Evolutionary conservation across 2,797 vertebrate genomes (phyloP).

Genomic region (Telmatherina bonti): DNA sequence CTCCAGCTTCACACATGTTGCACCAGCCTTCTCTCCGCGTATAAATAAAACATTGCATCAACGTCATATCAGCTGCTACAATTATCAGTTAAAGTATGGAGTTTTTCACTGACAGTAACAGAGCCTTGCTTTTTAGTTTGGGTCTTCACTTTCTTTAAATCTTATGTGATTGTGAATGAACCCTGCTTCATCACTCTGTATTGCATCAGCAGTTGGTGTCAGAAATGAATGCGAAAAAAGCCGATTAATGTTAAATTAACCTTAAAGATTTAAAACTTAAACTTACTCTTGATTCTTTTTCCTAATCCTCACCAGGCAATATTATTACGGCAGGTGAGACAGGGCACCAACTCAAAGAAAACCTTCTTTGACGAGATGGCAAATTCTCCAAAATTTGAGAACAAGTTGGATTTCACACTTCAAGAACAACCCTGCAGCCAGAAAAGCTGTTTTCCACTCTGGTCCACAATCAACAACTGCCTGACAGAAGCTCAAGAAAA

Average conservation of each 20-base stretch:
- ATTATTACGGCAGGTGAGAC: background rate
- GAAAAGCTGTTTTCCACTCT: background rate
- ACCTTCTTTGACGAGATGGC: background rate
- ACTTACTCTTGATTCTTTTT: background rate
- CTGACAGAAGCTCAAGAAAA: no score
- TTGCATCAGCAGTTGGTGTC: background rate
- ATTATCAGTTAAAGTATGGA: constrained; percentile 4
- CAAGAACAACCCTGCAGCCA: background rate
- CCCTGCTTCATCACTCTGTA: background rate
- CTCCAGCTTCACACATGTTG: background rate
- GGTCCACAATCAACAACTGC: no score
- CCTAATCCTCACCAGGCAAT: no score
- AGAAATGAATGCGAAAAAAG: background rate
- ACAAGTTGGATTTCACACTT: background rate
- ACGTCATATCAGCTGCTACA: background rate
- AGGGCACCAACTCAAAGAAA: background rate
- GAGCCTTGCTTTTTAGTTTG: background rate
- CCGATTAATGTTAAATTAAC: background rate
- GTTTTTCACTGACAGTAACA: background rate
- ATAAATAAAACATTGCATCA: background rate
- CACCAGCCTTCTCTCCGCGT: background rate
- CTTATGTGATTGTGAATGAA: background rate
- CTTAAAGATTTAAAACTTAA: background rate
- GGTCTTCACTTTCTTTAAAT: background rate
- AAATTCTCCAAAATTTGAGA: background rate